A percentile compares a stretch with the other conserved stretches of the same genome.
Evolutionary conservation across 2,888 invertebrate species (phyloP).

Genomic region (Masnerella sp.): DNA sequence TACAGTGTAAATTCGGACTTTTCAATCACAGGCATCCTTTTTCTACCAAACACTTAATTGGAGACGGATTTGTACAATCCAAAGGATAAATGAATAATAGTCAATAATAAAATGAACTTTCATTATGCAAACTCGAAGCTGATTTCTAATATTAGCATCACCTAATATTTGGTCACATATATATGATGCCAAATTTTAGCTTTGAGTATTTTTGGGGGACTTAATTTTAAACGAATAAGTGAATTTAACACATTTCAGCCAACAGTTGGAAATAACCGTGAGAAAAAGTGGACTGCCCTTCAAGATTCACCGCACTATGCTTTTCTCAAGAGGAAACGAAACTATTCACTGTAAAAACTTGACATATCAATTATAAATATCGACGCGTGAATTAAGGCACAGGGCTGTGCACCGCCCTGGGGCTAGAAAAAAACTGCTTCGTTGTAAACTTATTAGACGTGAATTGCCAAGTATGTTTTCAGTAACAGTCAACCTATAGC

Average conservation of each 20-base stretch:
- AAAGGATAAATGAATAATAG: too few species aligned
- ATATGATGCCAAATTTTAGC: too few species aligned
- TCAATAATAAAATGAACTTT: too few species aligned
- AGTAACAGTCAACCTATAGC: constrained; percentile 71
- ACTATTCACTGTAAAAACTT: constrained; percentile 69
- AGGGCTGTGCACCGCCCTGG: constrained; percentile 59
- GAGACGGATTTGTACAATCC: too few species aligned
- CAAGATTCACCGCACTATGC: constrained; percentile 68
- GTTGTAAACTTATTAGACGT: constrained; percentile 77
- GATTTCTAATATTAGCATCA: too few species aligned
- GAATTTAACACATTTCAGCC: constrained; percentile 79
- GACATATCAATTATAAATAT: constrained; percentile 62
- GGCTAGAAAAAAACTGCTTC: constrained; percentile 70
- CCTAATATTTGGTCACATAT: too few species aligned
- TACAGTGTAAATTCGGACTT: too few species aligned
- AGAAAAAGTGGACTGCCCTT: constrained; percentile 61
- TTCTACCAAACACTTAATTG: too few species aligned
- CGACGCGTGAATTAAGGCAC: constrained; percentile 56
- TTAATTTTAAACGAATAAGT: constrained; percentile 23
- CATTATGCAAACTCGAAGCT: too few species aligned
- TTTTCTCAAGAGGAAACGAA: constrained; percentile 68
- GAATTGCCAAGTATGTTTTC: constrained; percentile 77
- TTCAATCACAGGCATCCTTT: too few species aligned
- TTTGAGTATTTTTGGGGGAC: too few species aligned
- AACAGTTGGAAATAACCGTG: constrained; percentile 93